Conservation (phyloP, 1,140 invertebrate species). For the Eumaeus atala region DNA sequence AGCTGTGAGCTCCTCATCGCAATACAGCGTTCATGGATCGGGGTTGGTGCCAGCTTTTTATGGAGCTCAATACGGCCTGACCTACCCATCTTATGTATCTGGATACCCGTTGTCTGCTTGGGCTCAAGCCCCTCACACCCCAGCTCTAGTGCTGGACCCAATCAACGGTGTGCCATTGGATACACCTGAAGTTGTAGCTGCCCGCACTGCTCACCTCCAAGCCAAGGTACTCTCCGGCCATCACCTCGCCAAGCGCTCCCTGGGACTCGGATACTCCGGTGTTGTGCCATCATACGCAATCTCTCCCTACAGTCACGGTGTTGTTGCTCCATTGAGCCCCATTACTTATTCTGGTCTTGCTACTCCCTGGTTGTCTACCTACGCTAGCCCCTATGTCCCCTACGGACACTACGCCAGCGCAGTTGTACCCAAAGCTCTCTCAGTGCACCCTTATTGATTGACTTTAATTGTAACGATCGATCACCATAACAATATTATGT, state of each 20-base stretch:
- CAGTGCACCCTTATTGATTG: constrained; percentile 52
- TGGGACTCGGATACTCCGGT: constrained; percentile 32
- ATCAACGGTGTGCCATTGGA: constrained; percentile 60
- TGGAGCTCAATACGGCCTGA: constrained; percentile 21
- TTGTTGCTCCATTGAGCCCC: constrained; percentile 29
- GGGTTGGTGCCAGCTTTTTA: constrained; percentile 38
- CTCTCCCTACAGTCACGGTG: constrained; percentile 34
- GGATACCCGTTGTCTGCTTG: constrained; percentile 37
- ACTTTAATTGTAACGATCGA: constrained; percentile 12
- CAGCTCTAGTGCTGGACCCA: constrained; percentile 51
- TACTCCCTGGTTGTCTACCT: constrained; percentile 36
- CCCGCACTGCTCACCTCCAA: constrained; percentile 62
- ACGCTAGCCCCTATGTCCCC: constrained; percentile 28
- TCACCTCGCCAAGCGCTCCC: constrained; percentile 56
- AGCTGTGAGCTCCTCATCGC: constrained; percentile 51
- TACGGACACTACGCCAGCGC: constrained; percentile 37
- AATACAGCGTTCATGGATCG: constrained; percentile 58
- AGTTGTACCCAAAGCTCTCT: constrained; percentile 39
- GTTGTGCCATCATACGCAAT: constrained; percentile 34
- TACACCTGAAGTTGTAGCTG: constrained; percentile 68
- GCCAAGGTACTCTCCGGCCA: constrained; percentile 60
- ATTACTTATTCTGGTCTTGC: constrained; percentile 32
- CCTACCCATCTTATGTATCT: constrained; percentile 27
- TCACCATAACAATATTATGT: constrained; percentile 17
- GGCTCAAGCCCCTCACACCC: constrained; percentile 50